These are phyloP conservation scores for Rhagonycha lutea DNA, from an alignment of 2,888 invertebrate species.

Conservation along the genomic window DNA sequence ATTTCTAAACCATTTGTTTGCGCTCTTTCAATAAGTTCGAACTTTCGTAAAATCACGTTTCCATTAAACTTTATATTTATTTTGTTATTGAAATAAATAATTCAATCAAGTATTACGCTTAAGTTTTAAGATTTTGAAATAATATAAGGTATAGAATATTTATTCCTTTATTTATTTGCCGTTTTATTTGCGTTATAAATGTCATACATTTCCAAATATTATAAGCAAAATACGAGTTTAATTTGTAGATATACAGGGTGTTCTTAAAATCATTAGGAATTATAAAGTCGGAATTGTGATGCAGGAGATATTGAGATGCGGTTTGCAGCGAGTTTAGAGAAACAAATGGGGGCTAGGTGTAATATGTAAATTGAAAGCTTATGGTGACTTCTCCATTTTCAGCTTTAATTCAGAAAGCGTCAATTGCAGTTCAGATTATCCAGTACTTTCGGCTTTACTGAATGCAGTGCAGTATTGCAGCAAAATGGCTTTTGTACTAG, in stretches of 20 bases:
- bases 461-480: no score
- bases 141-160: background rate
- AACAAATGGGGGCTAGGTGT: no score
- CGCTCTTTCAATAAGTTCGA: background rate
- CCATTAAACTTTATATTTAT: background rate
- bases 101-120: background rate
- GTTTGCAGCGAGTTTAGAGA: no score
- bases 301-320: no score
- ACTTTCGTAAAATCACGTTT: background rate
- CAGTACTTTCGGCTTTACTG: no score
- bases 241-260: background rate
- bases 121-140: background rate
- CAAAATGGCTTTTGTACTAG: no score
- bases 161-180: background rate
- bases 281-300: no score
- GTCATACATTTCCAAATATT: background rate
- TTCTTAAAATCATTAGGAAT: no score
- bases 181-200: background rate
- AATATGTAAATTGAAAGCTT: no score
- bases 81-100: background rate
- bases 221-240: background rate
- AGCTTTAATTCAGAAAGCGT: no score
- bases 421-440: no score
- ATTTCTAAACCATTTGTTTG: background rate
- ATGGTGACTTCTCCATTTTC: no score